Evolutionary conservation across 1,140 invertebrate species (phyloP).

Genomic region (Venturia canescens): DNA sequence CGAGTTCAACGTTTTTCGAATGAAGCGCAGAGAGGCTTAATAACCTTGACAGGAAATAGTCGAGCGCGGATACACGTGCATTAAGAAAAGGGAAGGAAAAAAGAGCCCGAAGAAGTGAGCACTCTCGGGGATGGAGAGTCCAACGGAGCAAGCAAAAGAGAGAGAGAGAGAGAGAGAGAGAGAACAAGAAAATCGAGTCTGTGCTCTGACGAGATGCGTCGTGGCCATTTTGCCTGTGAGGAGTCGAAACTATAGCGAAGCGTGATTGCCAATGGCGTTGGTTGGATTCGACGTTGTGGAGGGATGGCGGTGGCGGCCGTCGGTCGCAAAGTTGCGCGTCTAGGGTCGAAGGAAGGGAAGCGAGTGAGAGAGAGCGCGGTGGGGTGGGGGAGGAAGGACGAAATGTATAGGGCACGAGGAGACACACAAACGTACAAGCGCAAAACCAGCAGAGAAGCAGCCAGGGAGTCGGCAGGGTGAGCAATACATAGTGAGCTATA

Average conservation of each 20-base stretch:
- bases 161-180: not conserved
- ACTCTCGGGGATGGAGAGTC: not conserved
- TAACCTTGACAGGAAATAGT: no score
- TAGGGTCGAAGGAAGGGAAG: slow-evolving; percentile 50
- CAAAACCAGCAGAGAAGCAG: slow-evolving; percentile 44
- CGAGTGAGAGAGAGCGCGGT: no score
- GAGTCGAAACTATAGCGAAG: slow-evolving; percentile 62
- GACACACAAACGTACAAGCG: not conserved
- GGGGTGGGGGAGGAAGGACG: slow-evolving; percentile 46
- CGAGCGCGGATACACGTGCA: not conserved
- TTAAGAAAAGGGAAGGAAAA: not conserved
- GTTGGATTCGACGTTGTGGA: slow-evolving; percentile 58
- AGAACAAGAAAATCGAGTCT: not conserved
- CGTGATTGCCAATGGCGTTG: slow-evolving; percentile 68
- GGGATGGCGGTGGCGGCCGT: slow-evolving; percentile 50
- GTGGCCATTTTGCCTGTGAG: slow-evolving; percentile 64
- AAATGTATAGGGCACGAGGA: slow-evolving; percentile 48
- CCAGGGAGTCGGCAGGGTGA: not conserved
- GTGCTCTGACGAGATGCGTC: slow-evolving; percentile 20
- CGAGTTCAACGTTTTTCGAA: no score
- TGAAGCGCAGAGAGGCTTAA: no score
- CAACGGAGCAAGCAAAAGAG: not conserved
- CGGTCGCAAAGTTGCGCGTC: slow-evolving; percentile 58
- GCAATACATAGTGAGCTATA: not conserved
- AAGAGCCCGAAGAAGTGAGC: not conserved